Base-by-base conservation (phyloP, 2,797 vertebrate genomes). In the Diplodus sargus region DNA sequence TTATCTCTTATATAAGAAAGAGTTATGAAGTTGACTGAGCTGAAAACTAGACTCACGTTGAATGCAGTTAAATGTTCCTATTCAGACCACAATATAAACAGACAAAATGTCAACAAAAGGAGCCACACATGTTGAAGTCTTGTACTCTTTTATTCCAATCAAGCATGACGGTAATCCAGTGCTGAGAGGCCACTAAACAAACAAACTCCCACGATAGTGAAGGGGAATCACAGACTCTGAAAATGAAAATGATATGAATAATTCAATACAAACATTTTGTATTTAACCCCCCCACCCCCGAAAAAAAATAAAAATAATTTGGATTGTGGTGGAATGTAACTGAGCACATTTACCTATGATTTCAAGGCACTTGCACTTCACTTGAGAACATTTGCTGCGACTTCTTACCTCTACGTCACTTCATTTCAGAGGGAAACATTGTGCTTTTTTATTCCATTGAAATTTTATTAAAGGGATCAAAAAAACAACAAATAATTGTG, bases 41-140 rank as follows among this genome's bases (percentile, higher is more conserved):
- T 49, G 42, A 74, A 6, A 18, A 48, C 20, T 53, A 20, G 9
- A 12, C 25, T 57, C 9, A 45, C 0, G 0, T 45, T 28, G 42
- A 23, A 18, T 25, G 16, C 11, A 39, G 66, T n/a, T 30, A 47
- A 25, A 25, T 63, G 42, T 63, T 59, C 53, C 45, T 64, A 39
- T 67, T 39, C 7, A 10, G 12, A 39, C n/a, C 39, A 49, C 15
- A 70, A 28, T 23, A 52, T 48, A 59, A 76, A 61, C 30, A 4
- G 17, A 39, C 22, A 47, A 74, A 42, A 69, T 54, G 9, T 61
- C 17, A 60, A n/a, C 51, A 66, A 68, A 68, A 65, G 2, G 4
- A 63, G n/a, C 25, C 39, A 65, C 49, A 78, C 54, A 76, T 71
- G 65, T 65, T n/a, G 60, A 52, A 59, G 52, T 57, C 25, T 13